Evolutionary conservation across 2,113 vertebrate genomes (phyloP).

Genomic region (Leptodactylus fuscus): DNA sequence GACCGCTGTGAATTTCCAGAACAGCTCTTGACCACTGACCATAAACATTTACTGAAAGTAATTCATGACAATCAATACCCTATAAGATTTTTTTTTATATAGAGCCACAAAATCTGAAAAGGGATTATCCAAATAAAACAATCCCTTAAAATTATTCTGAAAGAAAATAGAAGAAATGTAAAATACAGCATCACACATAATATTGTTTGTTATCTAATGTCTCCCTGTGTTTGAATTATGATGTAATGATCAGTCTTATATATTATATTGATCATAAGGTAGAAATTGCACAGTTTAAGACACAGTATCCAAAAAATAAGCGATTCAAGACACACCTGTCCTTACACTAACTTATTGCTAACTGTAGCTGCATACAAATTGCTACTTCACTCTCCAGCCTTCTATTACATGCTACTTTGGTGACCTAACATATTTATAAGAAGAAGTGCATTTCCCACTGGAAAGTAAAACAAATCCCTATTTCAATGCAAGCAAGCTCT

Average conservation of each 20-base stretch:
- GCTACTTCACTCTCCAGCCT: slow-evolving; percentile 16
- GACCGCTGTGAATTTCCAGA: neutral
- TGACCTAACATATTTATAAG: slow-evolving; percentile 56
- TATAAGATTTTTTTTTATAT: no score
- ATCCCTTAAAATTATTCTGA: neutral
- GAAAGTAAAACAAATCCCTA: slow-evolving; percentile 53
- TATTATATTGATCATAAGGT: no score
- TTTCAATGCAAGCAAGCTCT: slow-evolving; percentile 31
- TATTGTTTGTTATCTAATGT: neutral
- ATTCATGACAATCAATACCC: no score
- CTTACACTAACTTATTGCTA: slow-evolving; percentile 30
- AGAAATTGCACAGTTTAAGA: neutral
- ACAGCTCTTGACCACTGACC: neutral
- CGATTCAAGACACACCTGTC: slow-evolving; percentile 29
- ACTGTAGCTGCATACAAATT: slow-evolving; percentile 15
- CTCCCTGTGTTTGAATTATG: neutral
- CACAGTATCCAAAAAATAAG: neutral
- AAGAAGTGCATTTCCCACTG: slow-evolving; percentile 43
- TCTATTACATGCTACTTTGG: slow-evolving; percentile 31
- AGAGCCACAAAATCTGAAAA: no score
- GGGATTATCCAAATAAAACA: neutral
- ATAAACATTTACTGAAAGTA: no score
- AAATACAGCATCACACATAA: neutral
- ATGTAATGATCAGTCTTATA: neutral
- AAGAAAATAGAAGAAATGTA: neutral